Evolutionary conservation across 2,888 invertebrate species (phyloP).

Genomic region (Sipha maydis): DNA sequence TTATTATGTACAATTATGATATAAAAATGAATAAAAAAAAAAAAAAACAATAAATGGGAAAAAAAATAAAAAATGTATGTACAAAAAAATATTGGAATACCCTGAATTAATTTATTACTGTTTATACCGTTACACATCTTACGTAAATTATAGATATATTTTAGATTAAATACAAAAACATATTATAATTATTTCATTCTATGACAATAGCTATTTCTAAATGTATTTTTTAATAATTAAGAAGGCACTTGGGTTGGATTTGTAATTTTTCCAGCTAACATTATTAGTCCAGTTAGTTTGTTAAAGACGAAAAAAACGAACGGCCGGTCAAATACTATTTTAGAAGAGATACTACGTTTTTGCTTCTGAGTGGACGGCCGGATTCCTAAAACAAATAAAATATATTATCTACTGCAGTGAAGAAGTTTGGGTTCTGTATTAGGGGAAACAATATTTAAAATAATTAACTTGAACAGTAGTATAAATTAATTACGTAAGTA

Average conservation of each 20-base stretch:
- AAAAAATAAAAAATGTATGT: background rate
- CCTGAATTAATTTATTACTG: background rate
- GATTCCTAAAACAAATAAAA: constrained; percentile 30
- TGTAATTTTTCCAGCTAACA: constrained; percentile 66
- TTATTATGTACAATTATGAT: background rate
- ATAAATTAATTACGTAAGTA: no score
- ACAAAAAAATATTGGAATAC: background rate
- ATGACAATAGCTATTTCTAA: background rate
- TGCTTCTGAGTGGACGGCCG: constrained; percentile 47
- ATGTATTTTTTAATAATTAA: background rate
- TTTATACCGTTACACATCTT: background rate
- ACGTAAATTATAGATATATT: background rate
- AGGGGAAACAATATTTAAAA: no score
- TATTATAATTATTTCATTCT: background rate
- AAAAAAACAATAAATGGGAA: background rate
- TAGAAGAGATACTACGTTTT: constrained; percentile 64
- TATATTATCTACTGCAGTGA: background rate
- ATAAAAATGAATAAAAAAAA: background rate
- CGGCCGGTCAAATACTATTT: constrained; percentile 65
- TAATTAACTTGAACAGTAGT: no score
- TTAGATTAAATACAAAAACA: background rate
- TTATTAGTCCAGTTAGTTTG: constrained; percentile 65
- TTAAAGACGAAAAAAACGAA: constrained; percentile 66
- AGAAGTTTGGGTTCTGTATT: no score
- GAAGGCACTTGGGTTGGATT: constrained; percentile 66